Percentiles rank a stretch among this genome's conserved stretches.
phyloP scores from a whole-genome alignment of 2,797 vertebrate species.

The Salarias fasciatus region DNA sequence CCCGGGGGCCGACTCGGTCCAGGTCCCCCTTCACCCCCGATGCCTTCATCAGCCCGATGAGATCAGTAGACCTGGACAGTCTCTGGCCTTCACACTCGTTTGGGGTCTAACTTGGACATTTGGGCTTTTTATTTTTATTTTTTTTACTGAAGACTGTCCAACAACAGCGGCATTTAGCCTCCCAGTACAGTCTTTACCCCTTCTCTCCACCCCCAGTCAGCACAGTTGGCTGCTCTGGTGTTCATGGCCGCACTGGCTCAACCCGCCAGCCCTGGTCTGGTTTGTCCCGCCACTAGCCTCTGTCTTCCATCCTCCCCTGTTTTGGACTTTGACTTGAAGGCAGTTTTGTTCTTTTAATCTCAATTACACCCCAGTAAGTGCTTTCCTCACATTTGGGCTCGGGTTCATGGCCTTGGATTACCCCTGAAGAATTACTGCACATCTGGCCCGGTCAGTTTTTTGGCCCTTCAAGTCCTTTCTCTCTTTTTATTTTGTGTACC shows the following conservation, averaged over 20 bases:
- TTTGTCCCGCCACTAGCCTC: slow-evolving; percentile 27
- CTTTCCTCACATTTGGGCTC: slow-evolving; percentile 10
- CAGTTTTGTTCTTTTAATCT: slow-evolving; percentile 31
- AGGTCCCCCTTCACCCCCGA: slow-evolving; percentile 29
- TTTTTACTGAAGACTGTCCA: slow-evolving; percentile 25
- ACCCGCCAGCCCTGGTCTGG: slow-evolving; percentile 26
- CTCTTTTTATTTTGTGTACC: slow-evolving; percentile 13
- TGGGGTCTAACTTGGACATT: slow-evolving; percentile 41
- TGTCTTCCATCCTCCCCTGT: slow-evolving; percentile 25
- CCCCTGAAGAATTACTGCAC: slow-evolving; percentile 4
- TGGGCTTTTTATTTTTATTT: slow-evolving; percentile 29
- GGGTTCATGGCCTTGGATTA: slow-evolving; percentile 9
- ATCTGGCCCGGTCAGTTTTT: slow-evolving; percentile 6
- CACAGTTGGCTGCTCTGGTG: slow-evolving; percentile 19
- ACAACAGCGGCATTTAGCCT: slow-evolving; percentile 36
- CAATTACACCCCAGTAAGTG: slow-evolving; percentile 26
- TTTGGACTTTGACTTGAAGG: slow-evolving; percentile 9
- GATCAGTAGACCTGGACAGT: slow-evolving; percentile 57
- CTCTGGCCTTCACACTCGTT: slow-evolving; percentile 35
- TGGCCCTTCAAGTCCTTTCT: background rate
- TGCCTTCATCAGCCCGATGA: slow-evolving; percentile 47
- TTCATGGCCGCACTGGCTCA: slow-evolving; percentile 38
- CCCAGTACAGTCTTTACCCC: slow-evolving; percentile 42
- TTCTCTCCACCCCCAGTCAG: slow-evolving; percentile 8
- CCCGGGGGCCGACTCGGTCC: slow-evolving; percentile 16